These are phyloP conservation scores for Rotaria macrura DNA, from an alignment of 2,888 invertebrate genomes.

Conservation along the genomic window DNA sequence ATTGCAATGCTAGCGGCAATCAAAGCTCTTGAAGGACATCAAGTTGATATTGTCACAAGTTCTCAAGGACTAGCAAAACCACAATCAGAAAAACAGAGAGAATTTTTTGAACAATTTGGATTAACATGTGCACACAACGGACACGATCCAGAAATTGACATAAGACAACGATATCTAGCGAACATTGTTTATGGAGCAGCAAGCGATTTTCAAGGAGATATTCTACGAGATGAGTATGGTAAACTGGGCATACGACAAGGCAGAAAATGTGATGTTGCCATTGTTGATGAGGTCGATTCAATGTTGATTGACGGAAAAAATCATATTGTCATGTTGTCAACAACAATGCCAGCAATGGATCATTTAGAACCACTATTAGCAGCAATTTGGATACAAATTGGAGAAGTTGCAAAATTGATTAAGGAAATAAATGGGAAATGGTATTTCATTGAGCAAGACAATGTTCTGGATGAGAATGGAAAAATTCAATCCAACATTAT, in stretches of 20 bases:
- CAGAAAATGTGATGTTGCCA: constrained; percentile 13
- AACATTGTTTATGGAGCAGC: constrained; percentile 34
- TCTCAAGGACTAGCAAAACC: not conserved
- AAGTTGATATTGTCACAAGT: constrained; percentile 16
- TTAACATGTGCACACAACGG: not conserved
- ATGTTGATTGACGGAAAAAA: constrained; percentile 32
- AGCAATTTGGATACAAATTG: constrained; percentile 31
- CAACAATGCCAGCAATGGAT: constrained; percentile 32
- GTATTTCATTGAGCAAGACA: not conserved
- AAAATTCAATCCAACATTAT: not conserved
- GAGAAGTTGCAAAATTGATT: not conserved
- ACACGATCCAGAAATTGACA: not conserved
- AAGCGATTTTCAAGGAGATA: constrained; percentile 29
- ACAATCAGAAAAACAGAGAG: not conserved
- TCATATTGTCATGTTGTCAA: not conserved
- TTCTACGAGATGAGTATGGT: constrained; percentile 30
- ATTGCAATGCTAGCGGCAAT: constrained; percentile 36
- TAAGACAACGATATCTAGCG: constrained; percentile 22
- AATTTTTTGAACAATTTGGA: not conserved
- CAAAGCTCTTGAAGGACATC: not conserved
- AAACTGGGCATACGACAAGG: not conserved
- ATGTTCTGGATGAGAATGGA: not conserved
- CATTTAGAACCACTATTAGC: constrained; percentile 31
- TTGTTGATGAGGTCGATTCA: constrained; percentile 35
- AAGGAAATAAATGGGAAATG: not conserved